Conservation (phyloP, 2,888 invertebrate species). For the Slavum lentiscoides region DNA sequence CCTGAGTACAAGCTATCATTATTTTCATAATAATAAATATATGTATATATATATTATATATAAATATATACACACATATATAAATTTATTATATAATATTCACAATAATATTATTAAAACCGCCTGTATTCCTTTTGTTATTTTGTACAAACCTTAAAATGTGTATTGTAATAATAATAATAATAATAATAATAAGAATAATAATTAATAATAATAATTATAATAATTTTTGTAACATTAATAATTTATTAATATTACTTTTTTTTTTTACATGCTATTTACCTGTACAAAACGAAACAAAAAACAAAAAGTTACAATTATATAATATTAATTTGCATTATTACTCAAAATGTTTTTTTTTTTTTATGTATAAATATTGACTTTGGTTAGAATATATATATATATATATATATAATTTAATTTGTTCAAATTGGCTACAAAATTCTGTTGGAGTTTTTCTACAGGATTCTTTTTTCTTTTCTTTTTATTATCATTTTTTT, state of each 20-base stretch:
- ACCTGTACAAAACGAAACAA: slow-evolving; percentile 49
- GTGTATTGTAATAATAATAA: slow-evolving; percentile 52
- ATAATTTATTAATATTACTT: slow-evolving; percentile 49
- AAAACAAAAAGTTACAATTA: slow-evolving; percentile 19
- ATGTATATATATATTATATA: too few relatives aligned
- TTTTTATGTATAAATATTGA: slow-evolving; percentile 50
- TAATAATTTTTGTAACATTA: slow-evolving; percentile 49
- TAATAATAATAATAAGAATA: slow-evolving; percentile 32
- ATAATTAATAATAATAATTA: slow-evolving; percentile 40
- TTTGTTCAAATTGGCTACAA: slow-evolving; percentile 53
- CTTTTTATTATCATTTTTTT: not conserved
- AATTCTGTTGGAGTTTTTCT: slow-evolving; percentile 36
- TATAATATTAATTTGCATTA: slow-evolving; percentile 41
- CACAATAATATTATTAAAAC: slow-evolving; percentile 43
- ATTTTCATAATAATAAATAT: slow-evolving; percentile 32
- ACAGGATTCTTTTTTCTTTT: slow-evolving; percentile 35
- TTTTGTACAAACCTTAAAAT: slow-evolving; percentile 51
- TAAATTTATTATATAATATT: too few relatives aligned
- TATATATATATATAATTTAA: slow-evolving; percentile 47
- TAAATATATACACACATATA: too few relatives aligned
- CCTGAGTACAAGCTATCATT: slow-evolving; percentile 47
- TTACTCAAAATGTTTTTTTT: slow-evolving; percentile 35
- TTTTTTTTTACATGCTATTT: slow-evolving; percentile 38
- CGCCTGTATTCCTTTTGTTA: slow-evolving; percentile 51
- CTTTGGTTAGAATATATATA: slow-evolving; percentile 49